A percentile compares a stretch with the other conserved stretches of the same genome.
phyloP scores from a whole-genome alignment of 2,113 vertebrate genomes.

The Blennius ocellaris region DNA sequence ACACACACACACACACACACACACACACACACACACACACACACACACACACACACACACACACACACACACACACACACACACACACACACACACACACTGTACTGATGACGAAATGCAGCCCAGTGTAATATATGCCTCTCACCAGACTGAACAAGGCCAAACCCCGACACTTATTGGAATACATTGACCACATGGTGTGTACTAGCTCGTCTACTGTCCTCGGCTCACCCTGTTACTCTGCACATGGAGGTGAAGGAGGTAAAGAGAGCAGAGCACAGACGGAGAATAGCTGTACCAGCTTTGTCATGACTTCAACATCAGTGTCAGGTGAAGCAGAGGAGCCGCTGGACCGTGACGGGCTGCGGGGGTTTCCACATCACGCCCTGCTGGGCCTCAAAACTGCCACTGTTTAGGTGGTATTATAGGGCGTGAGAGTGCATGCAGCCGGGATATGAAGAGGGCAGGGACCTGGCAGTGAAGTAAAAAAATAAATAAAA shows the following conservation, averaged over 20 bases:
- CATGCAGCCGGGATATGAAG: background rate
- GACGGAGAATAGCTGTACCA: slow-evolving; percentile 1
- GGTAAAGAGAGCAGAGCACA: slow-evolving; percentile 21
- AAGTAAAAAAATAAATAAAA: background rate
- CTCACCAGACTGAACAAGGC: slow-evolving; percentile 37
- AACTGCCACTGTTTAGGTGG: slow-evolving; percentile 12
- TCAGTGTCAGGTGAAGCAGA: slow-evolving; percentile 42
- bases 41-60: background rate
- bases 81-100: too few relatives aligned
- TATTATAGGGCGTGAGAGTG: slow-evolving; percentile 23
- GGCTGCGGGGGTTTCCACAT: slow-evolving; percentile 49
- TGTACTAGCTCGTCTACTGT: slow-evolving; percentile 51
- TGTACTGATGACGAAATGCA: slow-evolving; percentile 14
- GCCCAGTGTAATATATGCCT: slow-evolving; percentile 44
- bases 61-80: background rate
- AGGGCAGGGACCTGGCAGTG: background rate
- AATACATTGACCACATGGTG: background rate
- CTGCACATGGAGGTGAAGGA: background rate
- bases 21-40: too few relatives aligned
- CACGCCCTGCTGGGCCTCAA: slow-evolving; percentile 26
- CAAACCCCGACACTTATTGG: slow-evolving; percentile 6
- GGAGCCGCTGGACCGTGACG: slow-evolving; percentile 30
- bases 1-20: background rate
- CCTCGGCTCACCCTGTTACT: slow-evolving; percentile 42
- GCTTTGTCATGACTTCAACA: slow-evolving; percentile 33